Conservation (phyloP, 35 echinoderm and acorn worm species). For the Apostichopus californicus region DNA sequence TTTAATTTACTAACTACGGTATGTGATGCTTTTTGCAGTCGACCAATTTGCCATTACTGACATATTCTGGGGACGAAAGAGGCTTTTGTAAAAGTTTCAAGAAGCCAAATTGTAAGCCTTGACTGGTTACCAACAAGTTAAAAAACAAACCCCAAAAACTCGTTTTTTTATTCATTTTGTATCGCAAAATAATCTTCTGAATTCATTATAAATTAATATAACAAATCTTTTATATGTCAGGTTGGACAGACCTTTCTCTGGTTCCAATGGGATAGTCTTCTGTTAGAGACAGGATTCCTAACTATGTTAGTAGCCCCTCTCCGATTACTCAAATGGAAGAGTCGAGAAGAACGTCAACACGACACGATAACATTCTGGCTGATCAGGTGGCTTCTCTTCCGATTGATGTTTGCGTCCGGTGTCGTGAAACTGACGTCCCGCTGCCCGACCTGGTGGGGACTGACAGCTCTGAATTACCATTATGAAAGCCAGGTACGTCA, state of each 20-base stretch:
- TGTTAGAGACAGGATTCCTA: conserved; percentile 90
- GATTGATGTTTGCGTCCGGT: conserved; percentile 96
- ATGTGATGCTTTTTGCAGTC: no score
- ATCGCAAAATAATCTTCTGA: no score
- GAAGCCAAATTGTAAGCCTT: no score
- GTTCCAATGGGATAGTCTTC: conserved; percentile 99
- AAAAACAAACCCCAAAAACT: no score
- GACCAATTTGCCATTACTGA: no score
- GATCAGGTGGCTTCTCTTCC: conserved; percentile 85
- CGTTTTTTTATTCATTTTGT: no score
- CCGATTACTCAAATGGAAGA: conserved; percentile 70
- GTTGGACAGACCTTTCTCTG: conserved; percentile 97
- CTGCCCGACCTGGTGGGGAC: conserved; percentile 97
- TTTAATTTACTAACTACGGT: no score
- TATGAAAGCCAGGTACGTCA: conserved; percentile 88
- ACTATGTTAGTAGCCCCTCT: conserved; percentile 91
- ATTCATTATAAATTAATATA: not conserved
- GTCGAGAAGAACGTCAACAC: conserved; percentile 53
- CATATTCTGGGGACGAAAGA: no score
- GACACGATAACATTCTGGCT: conserved; percentile 92
- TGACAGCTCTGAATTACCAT: conserved; percentile 93
- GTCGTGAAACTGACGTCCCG: conserved; percentile 89
- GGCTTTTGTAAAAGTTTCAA: no score
- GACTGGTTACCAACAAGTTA: no score
- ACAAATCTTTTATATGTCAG: conserved; percentile 38